These are phyloP conservation scores for Podilymbus podiceps DNA, from an alignment of 2,113 vertebrate genomes.

Conservation along the genomic window DNA sequence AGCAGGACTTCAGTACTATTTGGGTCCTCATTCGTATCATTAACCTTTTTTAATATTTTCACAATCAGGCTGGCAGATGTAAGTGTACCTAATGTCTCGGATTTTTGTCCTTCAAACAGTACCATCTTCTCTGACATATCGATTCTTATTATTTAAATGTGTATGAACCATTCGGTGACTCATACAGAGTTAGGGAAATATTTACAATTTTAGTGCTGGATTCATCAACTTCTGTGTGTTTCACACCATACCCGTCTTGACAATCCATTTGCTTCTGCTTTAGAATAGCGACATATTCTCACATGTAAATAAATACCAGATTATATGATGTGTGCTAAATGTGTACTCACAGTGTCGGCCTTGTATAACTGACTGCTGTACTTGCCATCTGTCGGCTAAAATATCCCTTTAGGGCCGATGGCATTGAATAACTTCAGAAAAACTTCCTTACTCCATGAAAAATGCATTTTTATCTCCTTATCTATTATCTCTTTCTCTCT, in stretches of 20 bases:
- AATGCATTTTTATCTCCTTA: background rate
- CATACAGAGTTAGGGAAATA: background rate
- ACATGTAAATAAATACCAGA: background rate
- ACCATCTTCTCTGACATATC: background rate
- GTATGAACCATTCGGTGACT: background rate
- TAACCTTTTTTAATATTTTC: background rate
- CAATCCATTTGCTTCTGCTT: background rate
- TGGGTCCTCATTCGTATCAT: rapidly evolving
- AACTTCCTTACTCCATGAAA: background rate
- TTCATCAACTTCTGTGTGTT: background rate
- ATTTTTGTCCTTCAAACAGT: background rate
- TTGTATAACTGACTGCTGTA: background rate
- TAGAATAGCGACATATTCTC: background rate
- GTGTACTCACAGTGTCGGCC: background rate
- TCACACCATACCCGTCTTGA: background rate
- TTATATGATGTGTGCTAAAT: background rate
- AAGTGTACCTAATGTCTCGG: background rate
- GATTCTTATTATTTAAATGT: background rate
- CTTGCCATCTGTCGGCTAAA: background rate
- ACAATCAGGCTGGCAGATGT: background rate
- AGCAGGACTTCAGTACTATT: background rate
- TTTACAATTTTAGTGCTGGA: background rate
- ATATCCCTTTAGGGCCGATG: background rate
- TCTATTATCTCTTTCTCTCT: background rate
- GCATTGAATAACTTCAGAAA: background rate